phyloP scores from a whole-genome alignment of 2,888 invertebrate genomes.

The Aleiodes testaceus region DNA sequence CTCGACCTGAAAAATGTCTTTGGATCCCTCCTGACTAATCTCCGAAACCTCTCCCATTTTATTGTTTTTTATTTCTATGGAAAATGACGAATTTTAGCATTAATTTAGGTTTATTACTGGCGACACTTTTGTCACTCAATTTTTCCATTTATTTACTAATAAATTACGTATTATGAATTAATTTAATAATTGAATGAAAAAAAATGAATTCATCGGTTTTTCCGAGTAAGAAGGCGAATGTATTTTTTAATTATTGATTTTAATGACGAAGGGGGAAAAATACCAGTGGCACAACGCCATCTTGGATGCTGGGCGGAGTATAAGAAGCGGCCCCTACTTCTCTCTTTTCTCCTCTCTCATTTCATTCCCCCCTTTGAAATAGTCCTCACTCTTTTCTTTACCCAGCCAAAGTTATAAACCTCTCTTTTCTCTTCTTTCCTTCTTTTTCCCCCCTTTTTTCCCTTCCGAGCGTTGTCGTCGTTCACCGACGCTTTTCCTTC shows the following conservation, averaged over 20 bases:
- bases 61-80: conserved; percentile 31
- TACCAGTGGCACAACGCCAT: conserved; percentile 65
- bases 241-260: conserved; percentile 74
- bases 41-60: conserved; percentile 27
- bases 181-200: too few species aligned
- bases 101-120: too few species aligned
- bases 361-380: conserved; percentile 41
- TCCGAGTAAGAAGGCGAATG: conserved; percentile 63
- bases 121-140: too few species aligned
- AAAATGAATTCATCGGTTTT: background rate
- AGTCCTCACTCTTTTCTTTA: conserved; percentile 48
- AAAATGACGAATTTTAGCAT: conserved; percentile 22
- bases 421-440: conserved; percentile 47
- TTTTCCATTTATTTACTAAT: too few species aligned
- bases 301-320: conserved; percentile 74
- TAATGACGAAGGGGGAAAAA: conserved; percentile 71
- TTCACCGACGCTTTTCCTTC: conserved; percentile 39
- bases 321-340: conserved; percentile 63
- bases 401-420: conserved; percentile 41
- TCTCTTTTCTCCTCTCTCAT: conserved; percentile 44
- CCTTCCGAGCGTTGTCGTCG: conserved; percentile 30
- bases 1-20: conserved; percentile 32
- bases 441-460: conserved; percentile 34
- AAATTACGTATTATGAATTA: too few species aligned
- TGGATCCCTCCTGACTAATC: conserved; percentile 44